Base-by-base conservation (phyloP, 2,113 vertebrate genomes). In the Hippocampus zosterae region DNA sequence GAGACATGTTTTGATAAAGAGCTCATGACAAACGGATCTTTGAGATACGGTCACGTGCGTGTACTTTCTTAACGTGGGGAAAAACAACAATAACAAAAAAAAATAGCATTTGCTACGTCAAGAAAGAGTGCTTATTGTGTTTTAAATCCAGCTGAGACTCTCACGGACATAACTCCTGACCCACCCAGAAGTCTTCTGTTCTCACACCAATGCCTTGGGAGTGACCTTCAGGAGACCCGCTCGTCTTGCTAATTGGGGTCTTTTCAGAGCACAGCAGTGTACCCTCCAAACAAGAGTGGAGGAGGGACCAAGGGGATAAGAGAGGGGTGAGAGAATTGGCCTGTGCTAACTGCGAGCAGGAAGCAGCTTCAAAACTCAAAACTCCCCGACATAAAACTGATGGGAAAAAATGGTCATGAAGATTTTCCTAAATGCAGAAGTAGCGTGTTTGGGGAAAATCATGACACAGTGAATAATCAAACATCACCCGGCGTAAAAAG, bases 11-110 rank as follows among this genome's bases (percentile, higher is more conserved):
- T 81, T 85, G 89, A 89, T 86, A 84, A 89, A 88, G 81, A 85
- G 83, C 84, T 84, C 83, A 85, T 87, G 89, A 90, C 79, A 79
- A 89, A 89, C 87, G 85, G 83, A 82, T 87, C 77, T 61, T 74
- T 79, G 68, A 75, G 84, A 88, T 85, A 86, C 82, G 77, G 84
- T 76, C 79, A 70, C 74, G 79, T 81, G 74, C 81, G 55, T 40
- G 44, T 71, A 33, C 61, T 42, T 69, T 65, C 73, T 42, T 71
- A 76, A 68, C 64, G 67, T 18, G 61, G 52, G 63, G 63, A 70
- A 60, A 74, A 74, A 73, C 76, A 57, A 68, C 71, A 83, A 77
- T 50, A 61, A 62, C 3, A 62, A 27, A 27, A 27, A 27, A 11
- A 21, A 40, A 15, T 5, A 21, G 7, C 5, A n/a, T 42, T 42